Percentiles rank a stretch among this genome's conserved stretches.
Conservation (phyloP, 1,140 invertebrate species). For the Microplitis demolitor region DNA sequence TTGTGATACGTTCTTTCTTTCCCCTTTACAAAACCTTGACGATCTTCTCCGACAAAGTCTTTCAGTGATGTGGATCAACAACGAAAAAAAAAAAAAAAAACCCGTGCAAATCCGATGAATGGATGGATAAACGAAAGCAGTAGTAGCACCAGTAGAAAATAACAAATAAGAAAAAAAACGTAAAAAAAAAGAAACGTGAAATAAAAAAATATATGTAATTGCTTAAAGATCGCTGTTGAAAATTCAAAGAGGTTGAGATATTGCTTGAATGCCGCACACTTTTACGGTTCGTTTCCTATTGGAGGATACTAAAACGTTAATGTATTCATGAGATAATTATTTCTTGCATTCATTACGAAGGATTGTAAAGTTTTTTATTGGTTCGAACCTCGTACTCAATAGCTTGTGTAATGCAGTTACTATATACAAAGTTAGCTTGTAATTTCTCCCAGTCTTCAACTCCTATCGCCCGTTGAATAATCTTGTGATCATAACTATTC, state of each 20-base stretch:
- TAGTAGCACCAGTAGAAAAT: background rate
- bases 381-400: background rate
- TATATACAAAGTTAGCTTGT: conserved; percentile 5
- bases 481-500: background rate
- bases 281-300: conserved; percentile 46
- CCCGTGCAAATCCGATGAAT: background rate
- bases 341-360: conserved; percentile 55
- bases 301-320: conserved; percentile 52
- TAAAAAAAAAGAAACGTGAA: background rate
- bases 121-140: background rate
- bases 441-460: background rate
- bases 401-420: conserved; percentile 9
- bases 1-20: background rate
- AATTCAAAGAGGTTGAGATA: background rate
- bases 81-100: background rate
- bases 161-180: background rate
- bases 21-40: background rate
- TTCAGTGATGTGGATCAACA: background rate
- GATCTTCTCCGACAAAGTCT: background rate
- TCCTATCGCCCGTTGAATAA: background rate
- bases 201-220: background rate
- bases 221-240: background rate
- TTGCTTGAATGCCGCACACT: background rate
- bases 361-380: conserved; percentile 54
- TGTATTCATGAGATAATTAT: conserved; percentile 61